Evolutionary conservation across 2,888 invertebrate species (phyloP).

Genomic region (Subacronicta megacephala): DNA sequence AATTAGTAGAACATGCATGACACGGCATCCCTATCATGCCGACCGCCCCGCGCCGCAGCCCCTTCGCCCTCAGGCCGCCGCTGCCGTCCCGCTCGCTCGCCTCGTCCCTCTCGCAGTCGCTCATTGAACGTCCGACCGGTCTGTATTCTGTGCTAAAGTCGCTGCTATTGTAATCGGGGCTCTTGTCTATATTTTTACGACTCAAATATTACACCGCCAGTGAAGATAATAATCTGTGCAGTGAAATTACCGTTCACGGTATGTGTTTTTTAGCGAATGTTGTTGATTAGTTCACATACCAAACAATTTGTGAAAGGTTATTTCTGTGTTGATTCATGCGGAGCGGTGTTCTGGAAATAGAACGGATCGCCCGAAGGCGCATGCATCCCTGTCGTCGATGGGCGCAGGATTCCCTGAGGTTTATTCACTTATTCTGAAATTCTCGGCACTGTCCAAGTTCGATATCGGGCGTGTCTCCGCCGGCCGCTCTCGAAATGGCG

Average conservation of each 20-base stretch:
- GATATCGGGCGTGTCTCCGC: conserved; percentile 81
- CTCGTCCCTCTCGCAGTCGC: conserved; percentile 76
- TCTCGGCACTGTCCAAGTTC: conserved; percentile 55
- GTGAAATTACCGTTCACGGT: conserved; percentile 87
- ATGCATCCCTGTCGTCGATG: conserved; percentile 82
- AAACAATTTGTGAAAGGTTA: conserved; percentile 87
- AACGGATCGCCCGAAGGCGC: conserved; percentile 82
- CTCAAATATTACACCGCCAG: conserved; percentile 73
- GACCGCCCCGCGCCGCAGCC: conserved; percentile 49
- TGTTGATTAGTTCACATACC: conserved; percentile 81
- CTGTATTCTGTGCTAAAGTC: conserved; percentile 74
- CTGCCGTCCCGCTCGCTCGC: conserved; percentile 66
- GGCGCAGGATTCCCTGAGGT: conserved; percentile 77
- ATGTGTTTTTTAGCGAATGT: conserved; percentile 80
- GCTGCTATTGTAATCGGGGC: conserved; percentile 77
- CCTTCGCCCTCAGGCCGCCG: conserved; percentile 62
- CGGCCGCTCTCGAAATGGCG: conserved; percentile 84
- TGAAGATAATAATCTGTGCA: conserved; percentile 80
- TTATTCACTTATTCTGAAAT: conserved; percentile 58
- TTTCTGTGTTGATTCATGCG: conserved; percentile 89
- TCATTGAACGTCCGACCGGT: conserved; percentile 80
- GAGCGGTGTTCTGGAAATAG: conserved; percentile 88
- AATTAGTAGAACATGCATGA: conserved; percentile 50
- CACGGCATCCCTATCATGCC: conserved; percentile 65
- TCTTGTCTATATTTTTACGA: conserved; percentile 80